Base-by-base conservation (phyloP, 2,113 vertebrate species). In the Romanogobio albipinnatus region DNA sequence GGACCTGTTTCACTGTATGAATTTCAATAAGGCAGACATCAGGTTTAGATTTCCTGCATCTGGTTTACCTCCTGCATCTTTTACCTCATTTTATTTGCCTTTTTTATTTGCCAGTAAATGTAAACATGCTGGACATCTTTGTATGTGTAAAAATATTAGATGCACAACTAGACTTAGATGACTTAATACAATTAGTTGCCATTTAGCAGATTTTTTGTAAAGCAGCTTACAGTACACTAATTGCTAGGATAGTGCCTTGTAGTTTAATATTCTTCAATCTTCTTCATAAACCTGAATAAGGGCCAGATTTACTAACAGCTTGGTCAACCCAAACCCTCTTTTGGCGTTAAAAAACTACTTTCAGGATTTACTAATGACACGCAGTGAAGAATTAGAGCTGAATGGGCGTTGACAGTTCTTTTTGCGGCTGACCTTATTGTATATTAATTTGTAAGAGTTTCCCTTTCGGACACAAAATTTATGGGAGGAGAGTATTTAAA, bases 21-120 rank as follows among this genome's bases (percentile, higher is more conserved):
- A 86, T 64, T 62, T 85, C 66, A 39, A 75, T 19, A 81, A 26
- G 77, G 73, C 29, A 85, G 71, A 29, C n/a, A 75, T 76, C 53
- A 85, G 68, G n/a, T 66, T 81, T 51, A 61, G 36, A 66, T 68
- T 80, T 64, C n/a, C 36, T 47, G 9, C 22, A 64, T 24, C 22
- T 79, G 77, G 77, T 79, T 43, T 36, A 36, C 36, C 33, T 43
- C 36, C 17, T 56, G 51, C 15, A 17, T 56, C 7, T 39, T 56
- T 56, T 53, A 53, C 14, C 51, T 17, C 4, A 45, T 49, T 49
- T 14, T 9, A 15, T 17, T 17, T 53, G 9, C 45, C 45, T 5
- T 51, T 0, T 53, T 17, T 53, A 0, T 51, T 53, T 64, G 11
- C 4, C 9, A 24, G 59, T 62, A 13, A 62, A 62, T 26, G n/a